Conservation (phyloP, 2,797 vertebrate species). For the Numenius phaeopus region DNA sequence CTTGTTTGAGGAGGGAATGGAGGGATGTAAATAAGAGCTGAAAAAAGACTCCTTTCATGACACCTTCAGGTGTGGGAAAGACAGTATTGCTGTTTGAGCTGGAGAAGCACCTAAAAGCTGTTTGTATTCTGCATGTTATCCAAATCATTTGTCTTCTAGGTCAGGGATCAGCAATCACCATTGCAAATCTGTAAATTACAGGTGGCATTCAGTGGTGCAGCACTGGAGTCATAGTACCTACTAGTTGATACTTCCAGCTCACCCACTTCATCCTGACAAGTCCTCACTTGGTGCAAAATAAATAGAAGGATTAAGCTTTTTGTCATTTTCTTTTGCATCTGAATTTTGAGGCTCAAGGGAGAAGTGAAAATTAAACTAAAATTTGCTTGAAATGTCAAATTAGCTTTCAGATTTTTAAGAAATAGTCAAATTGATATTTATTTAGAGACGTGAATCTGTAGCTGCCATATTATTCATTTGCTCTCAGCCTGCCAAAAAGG, state of each 20-base stretch:
- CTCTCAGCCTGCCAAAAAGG: not conserved
- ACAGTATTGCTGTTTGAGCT: not conserved
- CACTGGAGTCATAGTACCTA: not conserved
- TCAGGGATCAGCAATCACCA: not conserved
- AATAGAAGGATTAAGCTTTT: not conserved
- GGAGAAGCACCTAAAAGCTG: not conserved
- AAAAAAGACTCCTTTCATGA: not conserved
- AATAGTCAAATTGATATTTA: not conserved
- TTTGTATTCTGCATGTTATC: not conserved
- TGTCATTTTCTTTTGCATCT: not conserved
- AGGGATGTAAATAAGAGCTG: not conserved
- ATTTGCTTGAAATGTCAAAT: not conserved
- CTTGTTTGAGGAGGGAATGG: not conserved
- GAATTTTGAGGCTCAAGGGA: not conserved
- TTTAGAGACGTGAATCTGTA: not conserved
- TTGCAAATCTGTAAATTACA: not conserved
- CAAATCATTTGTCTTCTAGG: not conserved
- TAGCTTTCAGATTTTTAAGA: not conserved
- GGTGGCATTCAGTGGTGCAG: not conserved
- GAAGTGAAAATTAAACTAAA: not conserved
- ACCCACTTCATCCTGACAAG: not conserved
- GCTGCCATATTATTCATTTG: not conserved
- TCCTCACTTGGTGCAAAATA: not conserved
- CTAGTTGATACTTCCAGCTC: not conserved
- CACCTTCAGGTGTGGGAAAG: not conserved